A percentile compares a stretch with the other conserved stretches of the same genome.
Evolutionary conservation across 2,797 vertebrate genomes (phyloP).

Genomic region (Sebastes trivittatus): DNA sequence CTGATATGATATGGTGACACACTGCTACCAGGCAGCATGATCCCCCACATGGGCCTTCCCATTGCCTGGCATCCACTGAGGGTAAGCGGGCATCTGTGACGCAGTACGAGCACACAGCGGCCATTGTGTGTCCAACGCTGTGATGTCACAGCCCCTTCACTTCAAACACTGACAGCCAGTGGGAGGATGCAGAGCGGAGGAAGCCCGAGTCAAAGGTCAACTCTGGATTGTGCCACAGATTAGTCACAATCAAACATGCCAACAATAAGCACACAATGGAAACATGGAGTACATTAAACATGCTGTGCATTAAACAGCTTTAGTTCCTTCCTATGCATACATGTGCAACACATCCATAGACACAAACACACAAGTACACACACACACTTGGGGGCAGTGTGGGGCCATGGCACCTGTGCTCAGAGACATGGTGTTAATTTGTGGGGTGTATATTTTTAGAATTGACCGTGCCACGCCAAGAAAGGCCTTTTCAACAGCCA

Average conservation of each 20-base stretch:
- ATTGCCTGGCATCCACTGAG: slow-evolving; percentile 76
- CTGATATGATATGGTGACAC: slow-evolving; percentile 70
- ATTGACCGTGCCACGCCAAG: slow-evolving; percentile 46
- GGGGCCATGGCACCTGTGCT: slow-evolving; percentile 56
- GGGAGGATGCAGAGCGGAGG: slow-evolving; percentile 70
- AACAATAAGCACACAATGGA: slow-evolving; percentile 13
- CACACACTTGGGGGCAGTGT: slow-evolving; percentile 40
- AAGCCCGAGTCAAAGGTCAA: slow-evolving; percentile 64
- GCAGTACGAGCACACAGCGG: slow-evolving; percentile 64
- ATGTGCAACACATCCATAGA: not conserved
- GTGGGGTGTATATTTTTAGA: slow-evolving; percentile 75
- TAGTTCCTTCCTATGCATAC: not conserved
- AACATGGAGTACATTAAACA: not conserved
- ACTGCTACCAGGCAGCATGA: slow-evolving; percentile 62
- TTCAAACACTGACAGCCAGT: slow-evolving; percentile 79
- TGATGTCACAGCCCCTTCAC: slow-evolving; percentile 76
- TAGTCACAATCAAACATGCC: slow-evolving; percentile 56
- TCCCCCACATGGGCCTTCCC: slow-evolving; percentile 70
- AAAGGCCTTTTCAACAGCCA: slow-evolving; percentile 53
- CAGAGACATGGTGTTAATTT: slow-evolving; percentile 69
- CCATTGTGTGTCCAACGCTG: slow-evolving; percentile 75
- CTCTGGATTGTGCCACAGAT: slow-evolving; percentile 65
- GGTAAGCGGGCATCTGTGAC: slow-evolving; percentile 70
- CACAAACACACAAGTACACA: slow-evolving; percentile 3
- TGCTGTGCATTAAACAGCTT: slow-evolving; percentile 6